Evolutionary conservation across 2,797 vertebrate species (phyloP).

Genomic region (Enteromius afrohamiltoni): DNA sequence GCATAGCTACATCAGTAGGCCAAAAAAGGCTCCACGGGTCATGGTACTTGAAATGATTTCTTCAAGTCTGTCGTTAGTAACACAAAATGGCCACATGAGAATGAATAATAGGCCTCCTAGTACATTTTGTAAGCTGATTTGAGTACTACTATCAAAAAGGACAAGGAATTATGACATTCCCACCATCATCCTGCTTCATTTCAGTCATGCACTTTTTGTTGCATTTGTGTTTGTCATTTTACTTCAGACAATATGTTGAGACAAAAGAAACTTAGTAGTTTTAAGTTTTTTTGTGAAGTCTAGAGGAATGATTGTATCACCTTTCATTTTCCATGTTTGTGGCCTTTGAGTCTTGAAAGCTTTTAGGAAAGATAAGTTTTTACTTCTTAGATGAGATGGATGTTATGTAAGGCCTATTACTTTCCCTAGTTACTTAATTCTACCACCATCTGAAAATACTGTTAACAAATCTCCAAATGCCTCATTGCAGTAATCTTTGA

Average conservation of each 20-base stretch:
- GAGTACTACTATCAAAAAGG: not conserved
- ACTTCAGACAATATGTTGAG: not conserved
- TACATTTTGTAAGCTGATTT: not conserved
- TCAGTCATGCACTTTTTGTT: slow-evolving; percentile 3
- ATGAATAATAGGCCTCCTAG: not conserved
- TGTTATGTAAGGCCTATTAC: slow-evolving; percentile 11
- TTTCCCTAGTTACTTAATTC: not conserved
- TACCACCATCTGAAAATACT: not conserved
- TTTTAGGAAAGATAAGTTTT: slow-evolving; percentile 25
- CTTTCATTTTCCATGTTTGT: not conserved
- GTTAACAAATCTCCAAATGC: slow-evolving; percentile 4
- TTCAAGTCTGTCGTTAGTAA: slow-evolving; percentile 10
- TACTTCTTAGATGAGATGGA: slow-evolving; percentile 26
- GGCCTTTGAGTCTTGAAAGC: slow-evolving; percentile 1
- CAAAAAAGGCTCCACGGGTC: slow-evolving; percentile 8
- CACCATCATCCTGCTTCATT: not conserved
- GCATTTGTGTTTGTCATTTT: slow-evolving; percentile 23
- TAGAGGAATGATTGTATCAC: slow-evolving; percentile 12
- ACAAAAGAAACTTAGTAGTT: slow-evolving; percentile 16
- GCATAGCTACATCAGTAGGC: not conserved
- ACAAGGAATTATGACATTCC: slow-evolving; percentile 12
- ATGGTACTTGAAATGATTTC: slow-evolving; percentile 6
- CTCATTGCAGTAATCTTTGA: slow-evolving; percentile 12
- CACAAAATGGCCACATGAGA: not conserved
- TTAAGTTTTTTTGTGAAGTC: slow-evolving; percentile 12